A percentile compares a stretch with the other conserved stretches of the same genome.
phyloP scores from a whole-genome alignment of 2,888 invertebrate genomes.

The Eupithecia subumbrata region DNA sequence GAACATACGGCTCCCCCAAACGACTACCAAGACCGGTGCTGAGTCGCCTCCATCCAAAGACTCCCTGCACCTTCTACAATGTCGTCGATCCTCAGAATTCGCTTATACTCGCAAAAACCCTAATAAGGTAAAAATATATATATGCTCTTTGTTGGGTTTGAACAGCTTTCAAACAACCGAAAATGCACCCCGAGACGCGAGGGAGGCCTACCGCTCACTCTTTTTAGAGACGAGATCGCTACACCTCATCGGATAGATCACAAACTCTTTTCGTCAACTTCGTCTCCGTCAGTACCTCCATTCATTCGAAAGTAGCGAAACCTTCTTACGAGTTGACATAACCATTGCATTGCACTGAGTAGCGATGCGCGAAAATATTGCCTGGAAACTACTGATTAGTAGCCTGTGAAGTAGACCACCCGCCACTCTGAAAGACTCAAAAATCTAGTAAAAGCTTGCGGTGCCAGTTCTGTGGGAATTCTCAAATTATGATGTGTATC shows the following conservation, averaged over 20 bases:
- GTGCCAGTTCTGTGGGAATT: not conserved
- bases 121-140: not conserved
- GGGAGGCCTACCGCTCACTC: not conserved
- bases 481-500: not conserved
- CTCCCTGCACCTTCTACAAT: too few relatives aligned
- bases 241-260: not conserved
- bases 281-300: not conserved
- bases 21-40: too few relatives aligned
- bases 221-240: not conserved
- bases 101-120: not conserved
- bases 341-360: conserved; percentile 15
- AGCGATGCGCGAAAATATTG: conserved; percentile 11
- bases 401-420: conserved; percentile 6
- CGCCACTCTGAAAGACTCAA: not conserved
- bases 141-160: not conserved
- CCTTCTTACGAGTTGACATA: conserved; percentile 26
- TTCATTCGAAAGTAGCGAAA: not conserved
- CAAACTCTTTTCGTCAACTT: not conserved
- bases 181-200: not conserved
- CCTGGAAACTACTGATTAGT: conserved; percentile 15
- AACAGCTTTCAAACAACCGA: not conserved
- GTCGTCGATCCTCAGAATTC: too few relatives aligned
- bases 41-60: too few relatives aligned
- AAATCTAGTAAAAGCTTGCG: not conserved
- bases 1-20: too few relatives aligned